Evolutionary conservation across 2,888 invertebrate genomes (phyloP).

Genomic region (Omphaloscelis lunosa): DNA sequence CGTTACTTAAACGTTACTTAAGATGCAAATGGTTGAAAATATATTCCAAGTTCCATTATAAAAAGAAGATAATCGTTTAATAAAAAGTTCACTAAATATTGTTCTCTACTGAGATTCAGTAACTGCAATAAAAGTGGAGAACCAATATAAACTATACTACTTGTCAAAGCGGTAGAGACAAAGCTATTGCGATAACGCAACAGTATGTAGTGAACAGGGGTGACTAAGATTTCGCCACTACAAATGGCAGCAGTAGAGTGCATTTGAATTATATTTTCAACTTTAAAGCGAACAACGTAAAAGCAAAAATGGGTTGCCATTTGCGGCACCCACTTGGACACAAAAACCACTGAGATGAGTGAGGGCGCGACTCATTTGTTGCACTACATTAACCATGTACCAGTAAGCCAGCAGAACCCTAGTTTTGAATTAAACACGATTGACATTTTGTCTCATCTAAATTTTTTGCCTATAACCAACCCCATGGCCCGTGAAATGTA

Average conservation of each 20-base stretch:
- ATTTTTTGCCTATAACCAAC: slow-evolving; percentile 85
- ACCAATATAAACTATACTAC: slow-evolving; percentile 75
- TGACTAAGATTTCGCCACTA: slow-evolving; percentile 56
- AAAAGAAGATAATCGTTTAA: slow-evolving; percentile 26
- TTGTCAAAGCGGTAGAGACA: slow-evolving; percentile 74
- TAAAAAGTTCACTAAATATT: slow-evolving; percentile 28
- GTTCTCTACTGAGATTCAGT: slow-evolving; percentile 26
- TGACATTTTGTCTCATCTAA: slow-evolving; percentile 87
- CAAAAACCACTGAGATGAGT: slow-evolving; percentile 72
- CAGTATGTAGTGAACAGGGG: slow-evolving; percentile 58
- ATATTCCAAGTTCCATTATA: slow-evolving; percentile 20
- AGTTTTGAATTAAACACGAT: slow-evolving; percentile 81
- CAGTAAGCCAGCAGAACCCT: slow-evolving; percentile 73
- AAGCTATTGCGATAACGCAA: slow-evolving; percentile 77
- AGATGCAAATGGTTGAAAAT: slow-evolving; percentile 48
- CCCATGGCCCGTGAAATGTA: slow-evolving; percentile 87
- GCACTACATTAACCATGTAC: slow-evolving; percentile 82
- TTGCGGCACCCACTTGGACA: slow-evolving; percentile 44
- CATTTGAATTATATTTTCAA: slow-evolving; percentile 63
- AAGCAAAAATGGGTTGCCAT: slow-evolving; percentile 42
- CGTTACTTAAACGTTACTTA: slow-evolving; percentile 49
- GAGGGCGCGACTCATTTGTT: slow-evolving; percentile 77
- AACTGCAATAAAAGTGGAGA: slow-evolving; percentile 75
- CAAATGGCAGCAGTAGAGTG: slow-evolving; percentile 41
- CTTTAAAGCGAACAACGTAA: slow-evolving; percentile 49